phyloP scores from a whole-genome alignment of 2,113 vertebrate species.

The Rhinogobius similis region DNA sequence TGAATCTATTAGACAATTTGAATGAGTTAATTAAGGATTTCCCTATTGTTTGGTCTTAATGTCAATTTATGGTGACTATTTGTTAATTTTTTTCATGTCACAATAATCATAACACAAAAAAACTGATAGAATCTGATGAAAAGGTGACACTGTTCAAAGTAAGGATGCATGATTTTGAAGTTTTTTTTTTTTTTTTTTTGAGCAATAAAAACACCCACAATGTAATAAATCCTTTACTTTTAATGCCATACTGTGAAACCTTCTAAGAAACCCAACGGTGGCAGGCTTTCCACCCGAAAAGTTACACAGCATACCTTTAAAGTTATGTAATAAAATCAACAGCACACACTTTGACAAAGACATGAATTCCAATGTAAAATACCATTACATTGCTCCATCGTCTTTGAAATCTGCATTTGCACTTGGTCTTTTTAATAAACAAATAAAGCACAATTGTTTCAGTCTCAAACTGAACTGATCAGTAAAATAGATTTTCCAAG shows the following conservation, averaged over 20 bases:
- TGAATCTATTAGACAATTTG: too few species aligned
- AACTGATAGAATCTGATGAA: too few species aligned
- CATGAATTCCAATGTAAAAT: conserved; percentile 31
- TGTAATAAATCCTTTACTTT: not conserved
- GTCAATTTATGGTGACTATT: too few species aligned
- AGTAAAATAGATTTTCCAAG: conserved; percentile 11
- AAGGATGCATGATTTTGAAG: not conserved
- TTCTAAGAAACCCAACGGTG: not conserved
- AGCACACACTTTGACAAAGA: conserved; percentile 34
- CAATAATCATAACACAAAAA: too few species aligned
- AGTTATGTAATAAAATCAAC: not conserved
- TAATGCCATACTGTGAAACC: not conserved
- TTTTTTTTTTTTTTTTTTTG: too few species aligned
- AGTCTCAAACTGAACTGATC: not conserved
- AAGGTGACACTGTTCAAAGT: too few species aligned
- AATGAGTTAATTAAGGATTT: too few species aligned
- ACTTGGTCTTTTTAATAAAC: conserved; percentile 27
- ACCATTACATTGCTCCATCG: conserved; percentile 33
- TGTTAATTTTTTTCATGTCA: too few species aligned
- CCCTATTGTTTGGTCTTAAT: too few species aligned
- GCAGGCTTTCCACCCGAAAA: not conserved
- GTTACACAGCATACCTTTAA: not conserved
- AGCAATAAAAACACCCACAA: not conserved
- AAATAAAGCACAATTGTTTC: not conserved
- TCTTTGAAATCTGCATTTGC: conserved; percentile 57